Evolutionary conservation across 2,113 vertebrate genomes (phyloP), one percentile per base, ranked within the genome.

Genomic region (Epinephelus lanceolatus): DNA sequence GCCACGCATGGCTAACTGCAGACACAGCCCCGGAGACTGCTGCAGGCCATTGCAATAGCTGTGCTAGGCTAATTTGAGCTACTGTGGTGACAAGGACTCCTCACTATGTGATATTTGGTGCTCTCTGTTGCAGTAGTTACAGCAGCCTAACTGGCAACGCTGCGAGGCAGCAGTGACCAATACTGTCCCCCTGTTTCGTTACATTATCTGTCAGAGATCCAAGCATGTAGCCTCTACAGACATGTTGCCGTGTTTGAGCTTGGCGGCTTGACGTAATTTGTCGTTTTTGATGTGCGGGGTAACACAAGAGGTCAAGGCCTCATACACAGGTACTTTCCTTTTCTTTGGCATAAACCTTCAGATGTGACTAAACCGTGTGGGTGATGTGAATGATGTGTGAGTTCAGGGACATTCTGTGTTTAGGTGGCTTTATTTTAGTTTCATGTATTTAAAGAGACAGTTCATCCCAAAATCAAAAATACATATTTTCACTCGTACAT

Each of bases 1-100:
- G 84, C 70, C 91, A 86, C 55, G 88, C 93, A 70, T 89, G 89
- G 78, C 73, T 90, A 89, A 90, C 88, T 79, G 78, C 83, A 91
- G 88, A 92, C 86, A 66, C 81, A 66, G 87, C 82, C 90, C 25
- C 81, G 10, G 78, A 86, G 78, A 81, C 73, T 23, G 80, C 86
- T 85, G 17, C 81, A 67, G 86, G 87, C 85, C 76, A 51, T 51
- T 2, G 67, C 61, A 60, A 51, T 60, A 56, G 71, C 84, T 53
- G 63, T 68, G 79, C 62, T 66, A 45, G 63, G 85, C 73, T 79
- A 84, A 84, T 73, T 63, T 77, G 67, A 81, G 62, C 75, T 83
- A 51, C 70, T 53, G 27, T 60, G 74, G 82, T 73, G 78, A 72
- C 84, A 76, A 52, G 42, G 81, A 71, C 63, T 84, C 59, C 42